Percentiles rank a stretch among this genome's conserved stretches.
These are phyloP conservation scores for Brachionus asplanchnoidis DNA, from an alignment of 1,140 invertebrate species.

Conservation along the genomic window DNA sequence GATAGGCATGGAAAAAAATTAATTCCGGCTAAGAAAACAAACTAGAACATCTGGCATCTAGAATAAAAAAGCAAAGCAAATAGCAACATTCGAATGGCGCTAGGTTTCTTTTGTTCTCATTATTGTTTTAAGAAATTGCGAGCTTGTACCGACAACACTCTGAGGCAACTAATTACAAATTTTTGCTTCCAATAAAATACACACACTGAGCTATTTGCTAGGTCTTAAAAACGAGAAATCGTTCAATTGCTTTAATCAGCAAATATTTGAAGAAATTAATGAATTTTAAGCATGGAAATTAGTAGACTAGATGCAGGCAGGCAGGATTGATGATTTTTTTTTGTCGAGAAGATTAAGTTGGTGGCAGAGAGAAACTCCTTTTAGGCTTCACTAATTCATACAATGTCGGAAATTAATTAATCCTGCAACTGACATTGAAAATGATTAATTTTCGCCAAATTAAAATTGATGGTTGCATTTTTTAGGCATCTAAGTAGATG, in stretches of 20 bases:
- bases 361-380: not conserved
- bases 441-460: not conserved
- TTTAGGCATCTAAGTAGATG: not conserved
- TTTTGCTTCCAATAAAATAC: not conserved
- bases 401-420: not conserved
- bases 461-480: not conserved
- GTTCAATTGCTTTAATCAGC: not conserved
- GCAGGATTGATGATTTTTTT: no score
- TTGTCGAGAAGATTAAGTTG: no score
- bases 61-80: not conserved
- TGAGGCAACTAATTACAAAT: not conserved
- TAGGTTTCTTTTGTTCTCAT: not conserved
- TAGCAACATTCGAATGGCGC: not conserved
- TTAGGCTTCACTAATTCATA: not conserved
- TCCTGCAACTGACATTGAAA: not conserved
- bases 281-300: not conserved
- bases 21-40: not conserved
- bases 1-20: not conserved
- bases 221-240: not conserved
- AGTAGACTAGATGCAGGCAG: not conserved
- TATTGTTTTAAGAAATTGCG: not conserved
- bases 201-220: not conserved
- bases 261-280: not conserved
- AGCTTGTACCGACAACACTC: not conserved
- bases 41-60: not conserved